These are phyloP conservation scores for Agrotis ipsilon DNA, from an alignment of 2,888 invertebrate genomes.

Conservation along the genomic window DNA sequence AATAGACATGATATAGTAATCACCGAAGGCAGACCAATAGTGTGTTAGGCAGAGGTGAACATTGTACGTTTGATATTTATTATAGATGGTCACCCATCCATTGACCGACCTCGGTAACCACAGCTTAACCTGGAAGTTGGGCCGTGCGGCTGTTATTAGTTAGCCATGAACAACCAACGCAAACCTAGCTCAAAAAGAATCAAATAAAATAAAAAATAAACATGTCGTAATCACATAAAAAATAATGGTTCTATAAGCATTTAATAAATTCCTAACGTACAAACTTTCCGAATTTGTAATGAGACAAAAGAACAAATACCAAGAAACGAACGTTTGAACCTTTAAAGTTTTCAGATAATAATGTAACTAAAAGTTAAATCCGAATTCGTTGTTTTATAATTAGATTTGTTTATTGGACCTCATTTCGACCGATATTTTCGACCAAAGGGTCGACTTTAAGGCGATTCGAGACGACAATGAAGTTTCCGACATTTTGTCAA, in stretches of 20 bases:
- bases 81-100: too few relatives aligned
- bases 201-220: slow-evolving; percentile 27
- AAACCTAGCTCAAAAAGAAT: slow-evolving; percentile 15
- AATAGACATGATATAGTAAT: too few relatives aligned
- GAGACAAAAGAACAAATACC: slow-evolving; percentile 57
- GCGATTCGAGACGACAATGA: slow-evolving; percentile 33
- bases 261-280: slow-evolving; percentile 55
- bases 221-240: slow-evolving; percentile 44
- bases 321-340: slow-evolving; percentile 57
- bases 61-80: too few relatives aligned
- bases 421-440: slow-evolving; percentile 46
- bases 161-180: too few relatives aligned
- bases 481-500: slow-evolving; percentile 50
- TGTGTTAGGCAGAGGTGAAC: too few relatives aligned
- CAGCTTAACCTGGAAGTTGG: too few relatives aligned
- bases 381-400: slow-evolving; percentile 57
- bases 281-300: slow-evolving; percentile 60
- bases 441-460: slow-evolving; percentile 49
- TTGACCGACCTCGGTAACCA: too few relatives aligned
- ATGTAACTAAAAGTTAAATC: slow-evolving; percentile 61
- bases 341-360: slow-evolving; percentile 57
- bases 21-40: too few relatives aligned
- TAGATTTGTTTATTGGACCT: slow-evolving; percentile 62
- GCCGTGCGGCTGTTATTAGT: too few relatives aligned
- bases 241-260: slow-evolving; percentile 55